These are phyloP conservation scores for Lottia scabra DNA, from an alignment of 2,888 invertebrate genomes.

Conservation along the genomic window DNA sequence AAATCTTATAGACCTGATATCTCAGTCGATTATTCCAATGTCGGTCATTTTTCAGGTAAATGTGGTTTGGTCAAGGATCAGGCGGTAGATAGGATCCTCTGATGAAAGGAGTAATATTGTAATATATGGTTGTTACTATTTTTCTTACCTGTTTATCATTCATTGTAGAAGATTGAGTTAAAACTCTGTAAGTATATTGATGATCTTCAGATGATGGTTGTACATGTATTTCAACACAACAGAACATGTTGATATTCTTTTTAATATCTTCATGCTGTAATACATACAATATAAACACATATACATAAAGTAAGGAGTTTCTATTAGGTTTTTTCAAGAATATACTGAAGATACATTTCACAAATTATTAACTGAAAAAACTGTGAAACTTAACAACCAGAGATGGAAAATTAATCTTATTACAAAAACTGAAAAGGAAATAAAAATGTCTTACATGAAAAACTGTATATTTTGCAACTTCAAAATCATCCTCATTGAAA, in stretches of 20 bases:
- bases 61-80: too few species aligned
- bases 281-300: not conserved
- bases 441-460: slow-evolving; percentile 38
- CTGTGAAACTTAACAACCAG: too few species aligned
- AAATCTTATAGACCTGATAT: too few species aligned
- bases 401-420: not conserved
- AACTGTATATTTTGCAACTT: slow-evolving; percentile 56
- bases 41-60: too few species aligned
- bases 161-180: slow-evolving; percentile 37
- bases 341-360: not conserved
- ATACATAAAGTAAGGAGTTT: too few species aligned
- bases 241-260: slow-evolving; percentile 28
- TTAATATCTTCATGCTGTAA: slow-evolving; percentile 43
- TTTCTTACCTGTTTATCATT: slow-evolving; percentile 38
- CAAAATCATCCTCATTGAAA: slow-evolving; percentile 43
- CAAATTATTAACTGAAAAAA: not conserved
- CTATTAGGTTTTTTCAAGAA: too few species aligned
- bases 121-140: too few species aligned
- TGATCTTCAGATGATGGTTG: slow-evolving; percentile 15
- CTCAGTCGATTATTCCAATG: too few species aligned
- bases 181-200: slow-evolving; percentile 39
- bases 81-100: too few species aligned
- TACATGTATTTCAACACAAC: slow-evolving; percentile 54
- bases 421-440: not conserved
- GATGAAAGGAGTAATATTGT: too few species aligned